Evolutionary conservation across 2,797 vertebrate species (phyloP).

Genomic region (Diplodus puntazzo): DNA sequence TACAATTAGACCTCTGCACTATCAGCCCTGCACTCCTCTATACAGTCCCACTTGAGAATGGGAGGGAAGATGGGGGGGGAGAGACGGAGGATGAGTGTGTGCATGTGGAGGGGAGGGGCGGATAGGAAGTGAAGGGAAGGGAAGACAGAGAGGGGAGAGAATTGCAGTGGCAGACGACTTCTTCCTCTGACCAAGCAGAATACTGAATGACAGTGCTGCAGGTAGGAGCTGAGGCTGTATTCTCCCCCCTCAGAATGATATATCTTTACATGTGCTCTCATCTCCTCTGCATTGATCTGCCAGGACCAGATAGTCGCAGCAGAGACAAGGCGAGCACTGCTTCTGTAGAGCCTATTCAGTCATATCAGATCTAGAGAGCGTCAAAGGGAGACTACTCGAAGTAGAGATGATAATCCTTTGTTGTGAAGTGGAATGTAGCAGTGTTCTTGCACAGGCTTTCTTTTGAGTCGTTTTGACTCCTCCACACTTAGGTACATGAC

Average conservation of each 20-base stretch:
- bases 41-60: slow-evolving; percentile 40
- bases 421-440: slow-evolving; percentile 30
- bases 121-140: slow-evolving; percentile 29
- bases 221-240: slow-evolving; percentile 46
- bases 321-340: slow-evolving; percentile 32
- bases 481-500: slow-evolving; percentile 19
- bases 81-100: slow-evolving; percentile 14
- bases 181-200: slow-evolving; percentile 69
- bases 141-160: slow-evolving; percentile 36
- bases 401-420: slow-evolving; percentile 20
- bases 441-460: slow-evolving; percentile 18
- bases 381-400: slow-evolving; percentile 38
- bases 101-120: slow-evolving; percentile 31
- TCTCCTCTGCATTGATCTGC: slow-evolving; percentile 50
- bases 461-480: slow-evolving; percentile 34
- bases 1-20: slow-evolving; percentile 75
- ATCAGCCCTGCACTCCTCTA: slow-evolving; percentile 57
- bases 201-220: slow-evolving; percentile 61
- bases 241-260: slow-evolving; percentile 41
- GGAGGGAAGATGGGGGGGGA: slow-evolving; percentile 16
- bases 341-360: slow-evolving; percentile 21
- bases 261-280: slow-evolving; percentile 46
- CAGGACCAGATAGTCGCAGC: slow-evolving; percentile 35
- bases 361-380: slow-evolving; percentile 57
- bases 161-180: slow-evolving; percentile 62